Conservation (phyloP, 2,113 vertebrate species). For the Ptychochromis oligacanthus region DNA sequence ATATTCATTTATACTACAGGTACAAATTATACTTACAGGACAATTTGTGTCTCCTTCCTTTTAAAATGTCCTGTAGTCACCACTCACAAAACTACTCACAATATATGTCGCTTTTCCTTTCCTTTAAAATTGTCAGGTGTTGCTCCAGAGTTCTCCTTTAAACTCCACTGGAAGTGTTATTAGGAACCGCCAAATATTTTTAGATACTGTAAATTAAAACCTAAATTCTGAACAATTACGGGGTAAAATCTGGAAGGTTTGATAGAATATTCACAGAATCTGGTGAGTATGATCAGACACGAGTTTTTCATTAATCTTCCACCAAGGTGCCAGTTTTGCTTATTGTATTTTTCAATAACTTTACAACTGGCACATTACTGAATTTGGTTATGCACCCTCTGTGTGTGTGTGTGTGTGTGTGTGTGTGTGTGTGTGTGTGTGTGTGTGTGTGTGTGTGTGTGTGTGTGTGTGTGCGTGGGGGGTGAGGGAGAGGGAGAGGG, state of each 20-base stretch:
- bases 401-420: no score
- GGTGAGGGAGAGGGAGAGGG: no score
- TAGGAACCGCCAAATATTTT: background rate
- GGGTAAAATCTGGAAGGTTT: background rate
- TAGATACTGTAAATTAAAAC: background rate
- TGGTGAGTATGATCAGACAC: background rate
- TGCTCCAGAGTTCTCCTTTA: background rate
- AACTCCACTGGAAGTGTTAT: background rate
- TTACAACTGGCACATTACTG: no score
- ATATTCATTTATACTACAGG: background rate
- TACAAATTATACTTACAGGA: background rate
- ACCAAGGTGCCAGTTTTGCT: background rate
- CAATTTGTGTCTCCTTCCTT: background rate
- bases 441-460: no score
- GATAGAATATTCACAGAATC: background rate
- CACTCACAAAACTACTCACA: background rate
- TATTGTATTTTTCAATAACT: background rate
- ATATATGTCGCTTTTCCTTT: fast-evolving
- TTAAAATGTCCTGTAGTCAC: background rate
- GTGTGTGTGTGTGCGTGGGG: no score
- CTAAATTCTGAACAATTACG: background rate
- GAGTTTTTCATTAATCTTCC: background rate
- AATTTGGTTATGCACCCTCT: no score
- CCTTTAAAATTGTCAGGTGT: background rate
- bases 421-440: no score